A percentile compares a stretch with the other conserved stretches of the same genome.
Conservation (phyloP, 2,113 vertebrate genomes). For the Equus przewalskii region DNA sequence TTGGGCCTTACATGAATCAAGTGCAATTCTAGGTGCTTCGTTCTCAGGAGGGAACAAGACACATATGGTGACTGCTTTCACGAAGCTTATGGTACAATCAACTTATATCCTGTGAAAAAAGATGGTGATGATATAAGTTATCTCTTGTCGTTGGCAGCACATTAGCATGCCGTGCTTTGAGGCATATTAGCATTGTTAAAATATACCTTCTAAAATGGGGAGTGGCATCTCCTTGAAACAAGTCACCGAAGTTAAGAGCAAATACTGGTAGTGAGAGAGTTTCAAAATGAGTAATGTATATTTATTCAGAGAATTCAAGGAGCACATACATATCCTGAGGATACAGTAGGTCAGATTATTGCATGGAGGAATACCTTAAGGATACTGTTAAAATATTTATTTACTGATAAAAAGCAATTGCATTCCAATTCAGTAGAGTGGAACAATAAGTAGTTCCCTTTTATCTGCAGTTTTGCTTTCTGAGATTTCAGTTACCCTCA, state of each 20-base stretch:
- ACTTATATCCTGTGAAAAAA: not conserved
- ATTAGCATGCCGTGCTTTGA: not conserved
- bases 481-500: too few species aligned
- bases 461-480: too few species aligned
- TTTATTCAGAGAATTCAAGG: not conserved
- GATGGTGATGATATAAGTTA: not conserved
- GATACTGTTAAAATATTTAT: not conserved
- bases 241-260: not conserved
- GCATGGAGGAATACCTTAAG: not conserved
- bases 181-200: not conserved
- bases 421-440: not conserved
- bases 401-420: not conserved
- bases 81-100: not conserved
- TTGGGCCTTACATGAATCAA: not conserved
- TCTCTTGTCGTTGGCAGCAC: not conserved
- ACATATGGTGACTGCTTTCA: not conserved
- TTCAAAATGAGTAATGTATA: not conserved
- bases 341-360: not conserved
- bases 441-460: too few species aligned
- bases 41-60: not conserved
- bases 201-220: not conserved
- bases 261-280: not conserved
- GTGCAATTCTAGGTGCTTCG: not conserved
- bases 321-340: not conserved
- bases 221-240: not conserved